phyloP scores from a whole-genome alignment of 2,888 invertebrate genomes.

The Arctia plantaginis region DNA sequence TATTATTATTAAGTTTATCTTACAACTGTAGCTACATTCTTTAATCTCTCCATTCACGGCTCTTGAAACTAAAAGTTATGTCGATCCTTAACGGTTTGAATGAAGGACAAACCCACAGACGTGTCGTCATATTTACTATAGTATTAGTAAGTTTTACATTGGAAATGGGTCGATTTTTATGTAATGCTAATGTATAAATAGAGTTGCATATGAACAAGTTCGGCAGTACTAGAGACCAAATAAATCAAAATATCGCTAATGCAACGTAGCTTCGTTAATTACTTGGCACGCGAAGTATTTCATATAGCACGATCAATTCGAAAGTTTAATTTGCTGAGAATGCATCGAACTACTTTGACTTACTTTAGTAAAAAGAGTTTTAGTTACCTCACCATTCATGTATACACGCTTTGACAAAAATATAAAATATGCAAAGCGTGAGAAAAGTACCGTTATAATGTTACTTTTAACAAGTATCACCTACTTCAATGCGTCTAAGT shows the following conservation, averaged over 20 bases:
- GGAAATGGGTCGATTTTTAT: neutral
- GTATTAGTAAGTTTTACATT: slow-evolving; percentile 19
- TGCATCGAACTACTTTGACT: slow-evolving; percentile 6
- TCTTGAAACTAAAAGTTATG: neutral
- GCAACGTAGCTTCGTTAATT: slow-evolving; percentile 25
- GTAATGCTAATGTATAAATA: neutral
- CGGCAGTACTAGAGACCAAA: slow-evolving; percentile 12
- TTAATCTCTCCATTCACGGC: neutral
- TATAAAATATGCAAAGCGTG: no score
- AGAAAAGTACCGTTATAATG: no score
- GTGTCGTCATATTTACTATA: neutral
- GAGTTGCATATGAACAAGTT: slow-evolving; percentile 24
- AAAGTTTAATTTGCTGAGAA: slow-evolving; percentile 18
- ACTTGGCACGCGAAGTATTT: slow-evolving; percentile 27
- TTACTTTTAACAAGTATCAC: no score
- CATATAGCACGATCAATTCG: slow-evolving; percentile 20
- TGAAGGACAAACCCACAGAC: neutral
- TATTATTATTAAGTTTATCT: neutral
- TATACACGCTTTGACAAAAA: neutral
- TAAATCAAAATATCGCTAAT: slow-evolving; percentile 42
- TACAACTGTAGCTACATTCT: neutral
- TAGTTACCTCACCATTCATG: neutral
- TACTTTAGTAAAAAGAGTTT: neutral
- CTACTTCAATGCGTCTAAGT: no score
- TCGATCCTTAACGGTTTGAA: neutral